These are phyloP conservation scores for Scaptomyza cyrtandrae DNA, from an alignment of 2,888 invertebrate genomes.

Conservation along the genomic window DNA sequence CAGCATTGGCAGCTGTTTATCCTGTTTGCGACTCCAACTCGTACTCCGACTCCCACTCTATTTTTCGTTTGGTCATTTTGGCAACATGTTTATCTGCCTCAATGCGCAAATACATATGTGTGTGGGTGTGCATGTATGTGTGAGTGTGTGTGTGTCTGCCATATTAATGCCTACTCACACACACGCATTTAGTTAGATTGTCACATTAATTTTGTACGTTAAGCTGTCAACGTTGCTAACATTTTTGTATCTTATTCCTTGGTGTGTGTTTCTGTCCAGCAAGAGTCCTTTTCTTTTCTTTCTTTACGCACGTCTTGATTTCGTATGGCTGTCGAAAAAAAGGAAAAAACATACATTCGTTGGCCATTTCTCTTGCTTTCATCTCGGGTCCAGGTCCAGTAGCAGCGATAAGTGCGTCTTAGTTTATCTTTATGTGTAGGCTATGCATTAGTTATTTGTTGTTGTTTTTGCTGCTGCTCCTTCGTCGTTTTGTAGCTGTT, in stretches of 20 bases:
- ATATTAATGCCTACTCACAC: slow-evolving; percentile 23
- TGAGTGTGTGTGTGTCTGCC: slow-evolving; percentile 18
- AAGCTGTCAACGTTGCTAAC: slow-evolving; percentile 76
- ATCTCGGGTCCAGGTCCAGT: slow-evolving; percentile 26
- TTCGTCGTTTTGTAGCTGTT: slow-evolving; percentile 43
- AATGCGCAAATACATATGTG: slow-evolving; percentile 53
- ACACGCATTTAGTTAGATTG: slow-evolving; percentile 64
- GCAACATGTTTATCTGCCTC: slow-evolving; percentile 73
- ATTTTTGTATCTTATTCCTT: slow-evolving; percentile 65
- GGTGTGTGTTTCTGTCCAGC: slow-evolving; percentile 21
- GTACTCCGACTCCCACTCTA: background rate
- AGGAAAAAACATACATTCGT: slow-evolving; percentile 30
- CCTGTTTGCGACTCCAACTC: background rate
- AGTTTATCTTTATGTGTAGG: slow-evolving; percentile 68
- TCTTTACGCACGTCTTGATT: slow-evolving; percentile 30
- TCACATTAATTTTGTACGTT: slow-evolving; percentile 78
- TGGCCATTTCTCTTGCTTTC: slow-evolving; percentile 63
- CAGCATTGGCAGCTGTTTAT: slow-evolving; percentile 53
- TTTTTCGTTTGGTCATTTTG: slow-evolving; percentile 53
- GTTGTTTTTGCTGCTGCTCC: background rate
- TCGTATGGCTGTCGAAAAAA: slow-evolving; percentile 26
- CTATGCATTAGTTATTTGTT: slow-evolving; percentile 28
- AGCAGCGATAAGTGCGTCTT: slow-evolving; percentile 65
- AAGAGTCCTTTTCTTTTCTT: slow-evolving; percentile 17
- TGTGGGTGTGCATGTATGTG: background rate